Conservation (phyloP, 2,888 invertebrate species). For the Dynastes grantii region DNA sequence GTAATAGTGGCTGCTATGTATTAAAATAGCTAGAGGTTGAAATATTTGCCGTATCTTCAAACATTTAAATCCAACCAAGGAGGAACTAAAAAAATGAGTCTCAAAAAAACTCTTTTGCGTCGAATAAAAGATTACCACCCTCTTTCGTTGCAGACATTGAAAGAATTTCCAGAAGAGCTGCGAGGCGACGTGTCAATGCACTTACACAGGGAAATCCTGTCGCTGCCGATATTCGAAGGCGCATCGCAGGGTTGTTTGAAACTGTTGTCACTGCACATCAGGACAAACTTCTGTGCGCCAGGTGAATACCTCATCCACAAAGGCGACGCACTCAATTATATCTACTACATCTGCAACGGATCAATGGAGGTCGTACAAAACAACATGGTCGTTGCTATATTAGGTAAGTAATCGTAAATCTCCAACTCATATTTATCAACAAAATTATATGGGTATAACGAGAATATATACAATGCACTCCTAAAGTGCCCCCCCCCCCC, state of each 20-base stretch:
- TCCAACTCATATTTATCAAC: too few species aligned
- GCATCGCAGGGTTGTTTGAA: slow-evolving; percentile 97
- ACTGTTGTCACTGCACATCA: slow-evolving; percentile 91
- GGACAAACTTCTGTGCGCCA: slow-evolving; percentile 96
- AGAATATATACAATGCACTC: too few species aligned
- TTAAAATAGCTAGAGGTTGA: too few species aligned
- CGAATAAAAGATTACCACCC: not conserved
- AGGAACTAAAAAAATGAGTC: too few species aligned
- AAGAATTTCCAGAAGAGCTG: slow-evolving; percentile 96
- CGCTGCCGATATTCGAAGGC: slow-evolving; percentile 94
- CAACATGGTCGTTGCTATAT: slow-evolving; percentile 96
- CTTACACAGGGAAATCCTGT: slow-evolving; percentile 93
- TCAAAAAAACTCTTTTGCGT: not conserved
- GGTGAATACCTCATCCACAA: slow-evolving; percentile 95
- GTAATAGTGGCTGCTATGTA: too few species aligned
- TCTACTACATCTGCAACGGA: slow-evolving; percentile 96
- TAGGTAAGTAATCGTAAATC: slow-evolving; percentile 78
- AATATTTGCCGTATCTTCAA: too few species aligned
- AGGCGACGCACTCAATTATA: slow-evolving; percentile 94
- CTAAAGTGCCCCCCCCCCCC: too few species aligned
- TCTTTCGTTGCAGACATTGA: slow-evolving; percentile 80
- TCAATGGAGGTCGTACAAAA: slow-evolving; percentile 98
- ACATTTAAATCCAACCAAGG: not conserved
- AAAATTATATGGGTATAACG: too few species aligned
- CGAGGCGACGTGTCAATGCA: slow-evolving; percentile 97